Evolutionary conservation across 2,113 vertebrate genomes (phyloP), one percentile per base, ranked within the genome.

Genomic region (Albula glossodonta): DNA sequence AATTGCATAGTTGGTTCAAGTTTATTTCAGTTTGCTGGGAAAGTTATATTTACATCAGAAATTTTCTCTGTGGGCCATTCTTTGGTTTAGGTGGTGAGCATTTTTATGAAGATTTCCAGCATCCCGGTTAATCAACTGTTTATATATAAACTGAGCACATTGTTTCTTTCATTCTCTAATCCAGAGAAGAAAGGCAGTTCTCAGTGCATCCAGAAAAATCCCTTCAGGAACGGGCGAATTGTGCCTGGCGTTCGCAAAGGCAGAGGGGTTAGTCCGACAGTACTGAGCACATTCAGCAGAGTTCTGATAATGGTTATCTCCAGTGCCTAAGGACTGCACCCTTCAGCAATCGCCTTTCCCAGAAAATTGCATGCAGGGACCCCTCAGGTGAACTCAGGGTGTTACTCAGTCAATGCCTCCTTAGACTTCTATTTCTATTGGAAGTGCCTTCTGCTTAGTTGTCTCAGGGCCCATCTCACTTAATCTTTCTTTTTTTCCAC

Each of bases 401-500:
- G 48, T 81, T 53, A 19, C 51, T 81, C 50, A 2, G 31, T 74
- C 70, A 74, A 2, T 74, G 70, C 70, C 70, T 10, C n/a, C 70
- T 74, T 22, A 74, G 70, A 74, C 70, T 31, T 78, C 15, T 31
- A 31, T 48, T 79, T 79, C 78, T 41, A 48, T 49, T 51, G 78
- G 78, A 80, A 80, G 50, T 25, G 49, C 41, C 50, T 81, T 81
- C 51, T n/a, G n/a, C 51, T 17, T 11, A 10, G 50, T 22, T 19
- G 50, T 52, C 80, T 52, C 5, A 2, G 31, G 70, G 22, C 19
- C 70, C n/a, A 19, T 86, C 78, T 13, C 52, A 66, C 49, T 74
- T 81, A 79, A 89, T 82, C 84, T 78, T 15, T 66, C 80, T 78
- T 25, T 53, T 41, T 80, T 22, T 70, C 80, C 84, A 89, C 22